Base-by-base conservation (phyloP, 53 echinoderm and acorn worm genomes). In the Zoroaster sp. region DNA sequence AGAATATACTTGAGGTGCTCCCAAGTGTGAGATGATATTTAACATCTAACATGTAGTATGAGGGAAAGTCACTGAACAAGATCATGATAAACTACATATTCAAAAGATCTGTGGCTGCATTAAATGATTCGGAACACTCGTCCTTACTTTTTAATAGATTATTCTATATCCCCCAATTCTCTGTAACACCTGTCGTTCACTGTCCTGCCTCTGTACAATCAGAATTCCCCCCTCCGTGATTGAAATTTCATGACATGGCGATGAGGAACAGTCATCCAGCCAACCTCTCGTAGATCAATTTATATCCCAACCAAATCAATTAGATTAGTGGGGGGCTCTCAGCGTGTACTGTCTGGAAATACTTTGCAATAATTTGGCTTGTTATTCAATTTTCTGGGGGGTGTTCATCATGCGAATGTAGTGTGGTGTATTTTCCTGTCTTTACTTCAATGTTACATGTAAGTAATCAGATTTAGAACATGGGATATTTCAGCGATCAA, bases 241-340 rank as follows among this genome's bases (percentile, higher is more conserved):
- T 34, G 54, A 78, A 52, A 52, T 78, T 35, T 78, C 78, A 52
- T 59, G 78, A 78, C 55, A 37, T 55, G 54, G 37, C 33, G 54
- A 35, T 15, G 36, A 35, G 54, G 17, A 37, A 38, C 38, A 18
- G 54, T 78, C 78, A 78, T 36, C 78, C 4, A 52, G 0, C 2
- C 35, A 78, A 78, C 54, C 35, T 78, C 78, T 53, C 54, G 36
- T 1, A 59, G 78, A 78, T 78, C 78, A 78, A 78, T 78, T 78
- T 59, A 78, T 35, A 78, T 78, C 78, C 35, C n/a, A 54, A 53
- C 54, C 78, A 53, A 36, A 55, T 52, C 54, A 53, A 78, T 78
- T 78, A 59, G 54, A 59, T 78, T 78, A 78, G 78, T 4, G 14
- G 54, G 33, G 59, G 59, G 59, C 37, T 21, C 53, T 3, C 17